A percentile compares a stretch with the other conserved stretches of the same genome.
Evolutionary conservation across 2,888 invertebrate species (phyloP).

Genomic region (Drosophila nigricruria): DNA sequence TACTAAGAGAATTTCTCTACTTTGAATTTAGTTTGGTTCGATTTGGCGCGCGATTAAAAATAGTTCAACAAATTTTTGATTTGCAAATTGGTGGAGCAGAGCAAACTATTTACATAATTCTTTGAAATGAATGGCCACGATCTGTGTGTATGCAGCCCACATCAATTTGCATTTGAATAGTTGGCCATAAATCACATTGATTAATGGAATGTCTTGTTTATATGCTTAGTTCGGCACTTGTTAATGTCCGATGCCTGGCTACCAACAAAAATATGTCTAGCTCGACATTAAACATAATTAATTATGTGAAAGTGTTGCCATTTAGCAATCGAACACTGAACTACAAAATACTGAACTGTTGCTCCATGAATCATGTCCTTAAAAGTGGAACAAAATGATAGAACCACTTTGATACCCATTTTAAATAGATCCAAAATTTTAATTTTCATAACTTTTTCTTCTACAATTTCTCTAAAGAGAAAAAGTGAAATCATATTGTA

Average conservation of each 20-base stretch:
- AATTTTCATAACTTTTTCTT: no score
- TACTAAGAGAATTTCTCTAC: not conserved
- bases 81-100: constrained; percentile 36
- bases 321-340: constrained; percentile 26
- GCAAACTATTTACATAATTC: constrained; percentile 47
- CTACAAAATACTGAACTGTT: not conserved
- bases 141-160: constrained; percentile 33
- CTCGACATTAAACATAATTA: constrained; percentile 52
- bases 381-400: no score
- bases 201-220: constrained; percentile 55
- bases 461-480: no score
- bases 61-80: constrained; percentile 15
- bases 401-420: no score
- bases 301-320: constrained; percentile 58
- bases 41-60: constrained; percentile 13
- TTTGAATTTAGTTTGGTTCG: not conserved
- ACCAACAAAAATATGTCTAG: constrained; percentile 40
- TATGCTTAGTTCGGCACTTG: constrained; percentile 53
- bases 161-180: constrained; percentile 52
- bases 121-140: constrained; percentile 42
- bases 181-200: constrained; percentile 66
- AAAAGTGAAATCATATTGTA: no score
- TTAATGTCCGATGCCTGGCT: constrained; percentile 41
- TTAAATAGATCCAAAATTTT: no score
- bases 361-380: no score